These are phyloP conservation scores for Fregata magnificens DNA, from an alignment of 2,113 vertebrate genomes.

Conservation along the genomic window DNA sequence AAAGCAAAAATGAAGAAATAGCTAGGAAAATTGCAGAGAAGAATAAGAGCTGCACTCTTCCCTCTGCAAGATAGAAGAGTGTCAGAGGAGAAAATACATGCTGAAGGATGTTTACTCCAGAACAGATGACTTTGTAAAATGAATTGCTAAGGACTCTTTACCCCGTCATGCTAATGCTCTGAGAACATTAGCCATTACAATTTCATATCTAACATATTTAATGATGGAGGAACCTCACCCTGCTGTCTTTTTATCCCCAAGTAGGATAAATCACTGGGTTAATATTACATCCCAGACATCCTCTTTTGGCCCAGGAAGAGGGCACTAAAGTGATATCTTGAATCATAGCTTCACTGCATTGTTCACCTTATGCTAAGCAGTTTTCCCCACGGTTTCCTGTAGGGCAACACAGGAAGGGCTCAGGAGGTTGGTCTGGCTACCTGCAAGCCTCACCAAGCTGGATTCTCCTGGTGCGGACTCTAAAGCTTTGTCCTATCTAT, in stretches of 20 bases:
- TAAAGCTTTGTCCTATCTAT: neutral
- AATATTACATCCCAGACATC: neutral
- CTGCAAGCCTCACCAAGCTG: neutral
- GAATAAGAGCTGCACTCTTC: neutral
- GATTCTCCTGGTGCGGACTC: neutral
- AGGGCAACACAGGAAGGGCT: neutral
- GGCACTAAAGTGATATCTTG: neutral
- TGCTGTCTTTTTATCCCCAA: neutral
- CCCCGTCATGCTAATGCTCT: neutral
- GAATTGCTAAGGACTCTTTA: neutral
- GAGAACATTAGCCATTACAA: neutral
- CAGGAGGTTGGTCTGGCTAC: neutral
- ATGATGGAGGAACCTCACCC: neutral
- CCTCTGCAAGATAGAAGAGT: neutral
- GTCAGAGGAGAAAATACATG: neutral
- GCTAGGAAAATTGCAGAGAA: neutral
- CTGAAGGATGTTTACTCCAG: neutral
- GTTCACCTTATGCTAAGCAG: neutral
- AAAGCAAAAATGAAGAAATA: neutral
- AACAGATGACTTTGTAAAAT: neutral
- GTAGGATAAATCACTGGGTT: neutral
- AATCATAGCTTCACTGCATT: neutral
- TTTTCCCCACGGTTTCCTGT: neutral
- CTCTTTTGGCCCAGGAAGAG: neutral
- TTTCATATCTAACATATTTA: neutral